These are phyloP conservation scores for Sipunculus nudus DNA, from an alignment of 2,888 invertebrate species.

Conservation along the genomic window DNA sequence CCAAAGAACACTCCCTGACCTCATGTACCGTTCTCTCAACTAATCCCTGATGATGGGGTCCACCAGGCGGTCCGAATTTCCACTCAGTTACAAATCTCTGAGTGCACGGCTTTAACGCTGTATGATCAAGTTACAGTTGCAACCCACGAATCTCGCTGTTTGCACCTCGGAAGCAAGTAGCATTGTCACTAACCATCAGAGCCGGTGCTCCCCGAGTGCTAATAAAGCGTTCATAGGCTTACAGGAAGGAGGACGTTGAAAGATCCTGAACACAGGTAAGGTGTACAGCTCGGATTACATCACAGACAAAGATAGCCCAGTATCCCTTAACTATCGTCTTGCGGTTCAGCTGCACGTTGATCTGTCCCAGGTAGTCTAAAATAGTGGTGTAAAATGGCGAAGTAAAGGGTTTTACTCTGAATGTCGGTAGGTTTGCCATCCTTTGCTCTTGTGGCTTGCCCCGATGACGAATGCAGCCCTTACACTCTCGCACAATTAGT, in stretches of 20 bases:
- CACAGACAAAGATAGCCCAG: no score
- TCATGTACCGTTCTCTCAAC: not conserved
- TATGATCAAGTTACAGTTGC: not conserved
- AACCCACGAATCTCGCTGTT: not conserved
- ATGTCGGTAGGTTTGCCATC: conserved; percentile 12
- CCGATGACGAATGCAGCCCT: conserved; percentile 4
- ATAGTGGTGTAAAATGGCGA: conserved; percentile 5
- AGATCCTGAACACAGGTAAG: conserved; percentile 2
- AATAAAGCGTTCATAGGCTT: not conserved
- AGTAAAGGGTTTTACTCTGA: conserved; percentile 7
- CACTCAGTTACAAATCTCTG: not conserved
- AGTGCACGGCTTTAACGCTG: not conserved
- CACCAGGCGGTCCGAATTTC: not conserved
- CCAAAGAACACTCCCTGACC: not conserved
- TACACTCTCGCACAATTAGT: conserved; percentile 4
- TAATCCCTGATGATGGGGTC: not conserved
- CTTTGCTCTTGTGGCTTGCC: conserved; percentile 1
- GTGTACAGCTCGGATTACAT: not conserved
- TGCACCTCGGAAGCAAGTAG: not conserved
- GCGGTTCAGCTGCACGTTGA: conserved; percentile 2
- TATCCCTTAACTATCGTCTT: not conserved
- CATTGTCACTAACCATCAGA: not conserved
- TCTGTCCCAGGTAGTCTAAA: conserved; percentile 5
- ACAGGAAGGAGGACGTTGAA: not conserved
- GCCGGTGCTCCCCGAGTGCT: not conserved